Percentiles rank a stretch among this genome's conserved stretches.
These are phyloP conservation scores for Pollimyrus isidori DNA, from an alignment of 2,113 vertebrate genomes.

Conservation along the genomic window DNA sequence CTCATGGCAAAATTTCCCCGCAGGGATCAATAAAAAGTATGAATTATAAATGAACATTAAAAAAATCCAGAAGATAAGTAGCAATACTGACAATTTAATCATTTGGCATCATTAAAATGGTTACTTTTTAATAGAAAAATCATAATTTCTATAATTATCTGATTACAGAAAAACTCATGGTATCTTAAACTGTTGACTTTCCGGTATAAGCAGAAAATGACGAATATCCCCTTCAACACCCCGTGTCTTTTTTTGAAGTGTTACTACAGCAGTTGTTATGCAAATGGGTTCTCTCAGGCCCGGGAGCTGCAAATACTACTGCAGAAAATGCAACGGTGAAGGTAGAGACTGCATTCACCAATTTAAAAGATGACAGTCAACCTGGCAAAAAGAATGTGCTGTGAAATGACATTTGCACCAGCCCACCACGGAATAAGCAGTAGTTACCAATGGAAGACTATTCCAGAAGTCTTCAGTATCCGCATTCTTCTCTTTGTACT, in stretches of 20 bases:
- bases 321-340: neutral
- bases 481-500: conserved; percentile 67
- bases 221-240: neutral
- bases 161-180: neutral
- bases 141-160: neutral
- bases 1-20: neutral
- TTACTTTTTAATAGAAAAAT: neutral
- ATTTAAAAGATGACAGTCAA: neutral
- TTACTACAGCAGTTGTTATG: neutral
- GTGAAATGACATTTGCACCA: neutral
- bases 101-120: neutral
- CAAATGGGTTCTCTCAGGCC: neutral
- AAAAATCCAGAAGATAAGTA: neutral
- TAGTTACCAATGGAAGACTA: conserved; percentile 74
- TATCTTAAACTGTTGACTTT: neutral
- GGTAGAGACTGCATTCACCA: neutral
- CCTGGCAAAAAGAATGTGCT: neutral
- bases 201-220: neutral
- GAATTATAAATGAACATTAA: neutral
- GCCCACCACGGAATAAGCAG: neutral
- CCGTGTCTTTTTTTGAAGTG: neutral
- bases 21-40: neutral
- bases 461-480: conserved; percentile 80
- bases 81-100: neutral
- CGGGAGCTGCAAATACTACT: neutral